Percentiles rank a stretch among this genome's conserved stretches.
Conservation (phyloP, 1,140 invertebrate genomes). For the Samia ricini region DNA sequence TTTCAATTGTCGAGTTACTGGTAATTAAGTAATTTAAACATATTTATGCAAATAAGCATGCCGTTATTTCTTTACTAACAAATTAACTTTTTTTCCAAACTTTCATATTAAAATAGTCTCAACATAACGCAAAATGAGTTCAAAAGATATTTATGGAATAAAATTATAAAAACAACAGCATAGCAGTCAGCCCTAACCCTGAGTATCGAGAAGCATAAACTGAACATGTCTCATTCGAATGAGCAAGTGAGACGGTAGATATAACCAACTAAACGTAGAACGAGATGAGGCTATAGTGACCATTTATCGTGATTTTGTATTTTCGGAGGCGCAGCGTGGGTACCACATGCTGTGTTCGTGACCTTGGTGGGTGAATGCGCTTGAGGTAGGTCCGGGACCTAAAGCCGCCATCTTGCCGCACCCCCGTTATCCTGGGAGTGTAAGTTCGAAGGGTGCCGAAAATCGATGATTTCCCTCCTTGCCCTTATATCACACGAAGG, state of each 20-base stretch:
- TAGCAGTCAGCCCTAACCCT: slow-evolving; percentile 38
- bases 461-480: slow-evolving; percentile 68
- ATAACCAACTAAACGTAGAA: not conserved
- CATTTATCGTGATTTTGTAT: slow-evolving; percentile 61
- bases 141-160: not conserved
- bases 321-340: slow-evolving; percentile 50
- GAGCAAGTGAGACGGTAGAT: slow-evolving; percentile 25
- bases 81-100: not conserved
- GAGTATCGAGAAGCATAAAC: slow-evolving; percentile 54
- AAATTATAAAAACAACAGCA: not conserved
- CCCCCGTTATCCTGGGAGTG: slow-evolving; percentile 37
- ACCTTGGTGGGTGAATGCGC: slow-evolving; percentile 60
- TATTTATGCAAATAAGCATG: not conserved
- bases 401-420: slow-evolving; percentile 58
- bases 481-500: slow-evolving; percentile 51
- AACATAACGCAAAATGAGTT: not conserved
- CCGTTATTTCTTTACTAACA: not conserved
- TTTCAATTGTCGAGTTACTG: not conserved
- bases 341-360: slow-evolving; percentile 55
- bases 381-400: slow-evolving; percentile 68
- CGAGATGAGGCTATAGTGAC: not conserved
- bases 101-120: not conserved
- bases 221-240: slow-evolving; percentile 36
- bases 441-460: slow-evolving; percentile 59
- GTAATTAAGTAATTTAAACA: not conserved